Base-by-base conservation (phyloP, 1,140 invertebrate species). In the Rhopalosiphum maidis region DNA sequence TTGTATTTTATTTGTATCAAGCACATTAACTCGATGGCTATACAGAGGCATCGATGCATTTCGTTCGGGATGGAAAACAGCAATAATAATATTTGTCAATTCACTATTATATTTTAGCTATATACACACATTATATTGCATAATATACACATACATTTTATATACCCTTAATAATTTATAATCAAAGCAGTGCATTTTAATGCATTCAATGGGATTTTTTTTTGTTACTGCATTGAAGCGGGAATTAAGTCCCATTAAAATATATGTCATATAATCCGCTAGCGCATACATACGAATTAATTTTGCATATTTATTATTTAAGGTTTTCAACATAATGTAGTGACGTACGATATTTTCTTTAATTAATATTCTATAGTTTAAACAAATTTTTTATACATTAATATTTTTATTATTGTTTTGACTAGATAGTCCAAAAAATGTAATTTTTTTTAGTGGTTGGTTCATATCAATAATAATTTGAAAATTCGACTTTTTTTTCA, bases 81-180 rank as follows among this genome's bases (percentile, higher is more conserved):
- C 60, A n/a, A 77, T 77, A 77, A 77, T n/a, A 77, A 77, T 77
- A 35, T 77, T 77, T 77, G n/a, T 77, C 60, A n/a, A 77, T 77
- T n/a, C 8, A 30, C 60, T n/a, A 77, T 77, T n/a, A 77, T 77
- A n/a, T n/a, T 77, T 77, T 77, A 77, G 60, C 60, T n/a, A 18
- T n/a, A 18, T n/a, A 68, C 30, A 68, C 60, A 30, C 60, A 68
- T 68, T n/a, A 54, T 54, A 54, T 54, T 23, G 54, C 7, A 54
- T 23, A 9, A 54, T 23, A 54, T 54, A 54, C 9, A 23, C 30
- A 77, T 77, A 77, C 2, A 18, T 68, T 68, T 15, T n/a, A 68
- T n/a, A 23, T 23, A 77, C n/a, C 60, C 60, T 77, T 77, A 51
- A 77, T 77, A 77, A 77, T 18, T 77, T 77, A 77, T 77, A 77